These are phyloP conservation scores for Myripristis jacobus DNA, from an alignment of 2,797 vertebrate species.

Conservation along the genomic window DNA sequence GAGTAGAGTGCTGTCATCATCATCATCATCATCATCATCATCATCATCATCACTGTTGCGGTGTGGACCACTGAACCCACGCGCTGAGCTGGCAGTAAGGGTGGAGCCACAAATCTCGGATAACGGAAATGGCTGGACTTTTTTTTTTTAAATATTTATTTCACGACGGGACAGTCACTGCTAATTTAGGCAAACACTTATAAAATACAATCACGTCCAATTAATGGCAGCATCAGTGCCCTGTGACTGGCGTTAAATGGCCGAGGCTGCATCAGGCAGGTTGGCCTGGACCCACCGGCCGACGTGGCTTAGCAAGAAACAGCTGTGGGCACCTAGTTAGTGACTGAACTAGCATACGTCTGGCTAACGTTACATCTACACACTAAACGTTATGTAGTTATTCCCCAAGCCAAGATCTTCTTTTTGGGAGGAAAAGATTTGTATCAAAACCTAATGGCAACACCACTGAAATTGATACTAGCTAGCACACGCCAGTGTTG, in stretches of 20 bases:
- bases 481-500: background rate
- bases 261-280: constrained; percentile 33
- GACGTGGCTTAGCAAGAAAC: constrained; percentile 73
- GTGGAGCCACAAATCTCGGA: constrained; percentile 75
- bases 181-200: accelerated
- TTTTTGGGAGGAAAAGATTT: accelerated
- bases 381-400: background rate
- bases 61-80: constrained; percentile 73
- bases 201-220: background rate
- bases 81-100: constrained; percentile 86
- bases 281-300: constrained; percentile 48
- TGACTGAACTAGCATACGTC: constrained; percentile 40
- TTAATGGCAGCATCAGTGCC: no score
- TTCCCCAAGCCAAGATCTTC: accelerated
- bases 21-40: no score
- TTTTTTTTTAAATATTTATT: background rate
- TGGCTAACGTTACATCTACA: background rate
- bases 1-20: constrained; percentile 31
- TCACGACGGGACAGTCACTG: background rate
- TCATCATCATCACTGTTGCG: constrained; percentile 47
- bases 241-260: background rate
- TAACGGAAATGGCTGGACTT: constrained; percentile 34
- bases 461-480: accelerated
- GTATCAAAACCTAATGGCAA: background rate
- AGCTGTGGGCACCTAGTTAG: constrained; percentile 4